Evolutionary conservation across 2,797 vertebrate genomes (phyloP), one percentile per base, ranked within the genome.

Genomic region (Gobio occitaniae): DNA sequence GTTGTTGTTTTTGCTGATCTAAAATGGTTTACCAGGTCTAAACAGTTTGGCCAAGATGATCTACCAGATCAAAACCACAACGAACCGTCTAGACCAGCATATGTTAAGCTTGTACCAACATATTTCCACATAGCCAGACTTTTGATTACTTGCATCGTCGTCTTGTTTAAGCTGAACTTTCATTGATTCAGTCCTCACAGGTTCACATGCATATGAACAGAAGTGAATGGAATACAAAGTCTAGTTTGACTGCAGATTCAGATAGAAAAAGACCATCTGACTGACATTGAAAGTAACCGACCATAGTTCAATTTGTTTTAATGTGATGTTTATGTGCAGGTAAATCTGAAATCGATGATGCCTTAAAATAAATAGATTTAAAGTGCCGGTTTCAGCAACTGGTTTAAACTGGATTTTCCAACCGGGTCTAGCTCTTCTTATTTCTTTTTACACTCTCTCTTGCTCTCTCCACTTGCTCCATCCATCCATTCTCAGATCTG

Each of bases 361-460:
- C 72, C 9, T 59, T 2, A n/a, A 59, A n/a, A 77, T 12, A 59
- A n/a, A 77, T 12, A 50, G 25, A 68, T 80, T 52, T 21, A 32
- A 65, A 65, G n/a, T 65, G 41, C 8, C 1, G 3, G 36, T 68
- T n/a, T 52, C 47, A 25, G 32, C 32, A 17, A 48, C 48, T 69
- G 3, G 3, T 52, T 69, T 80, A 25, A 69, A 21, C 72, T 56
- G 74, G 50, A 38, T 56, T 76, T 76, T 76, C 74, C 74, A 76
- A 4, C 50, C 38, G 19, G 32, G 17, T 56, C 11, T 11, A 13
- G 32, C 77, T 78, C 76, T 78, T 17, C n/a, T 29, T 17, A 10
- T 47, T 63, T 48, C 7, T 75, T 8, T 59, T 16, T 59, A 4
- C 75, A 13, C 52, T 41, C 75, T 13, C 41, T 71, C 52, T 1